Evolutionary conservation across 2,113 vertebrate genomes (phyloP).

Genomic region (Coryphaenoides rupestris): DNA sequence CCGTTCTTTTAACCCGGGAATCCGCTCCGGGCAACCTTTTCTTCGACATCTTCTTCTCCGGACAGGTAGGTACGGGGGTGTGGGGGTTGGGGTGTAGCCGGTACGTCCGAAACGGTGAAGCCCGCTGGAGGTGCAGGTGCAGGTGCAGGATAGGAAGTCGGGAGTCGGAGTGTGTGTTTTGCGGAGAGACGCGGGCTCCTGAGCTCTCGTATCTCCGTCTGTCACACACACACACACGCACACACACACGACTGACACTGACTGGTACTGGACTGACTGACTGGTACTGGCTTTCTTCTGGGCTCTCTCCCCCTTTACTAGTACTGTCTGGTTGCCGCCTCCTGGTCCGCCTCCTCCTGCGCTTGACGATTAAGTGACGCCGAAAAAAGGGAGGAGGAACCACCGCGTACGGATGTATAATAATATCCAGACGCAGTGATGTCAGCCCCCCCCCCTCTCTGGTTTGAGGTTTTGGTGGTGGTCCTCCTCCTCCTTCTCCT

Average conservation of each 20-base stretch:
- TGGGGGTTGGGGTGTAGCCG: conserved; percentile 28
- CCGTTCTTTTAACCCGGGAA: conserved; percentile 63
- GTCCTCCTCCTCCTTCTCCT: no score
- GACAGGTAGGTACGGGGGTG: no score
- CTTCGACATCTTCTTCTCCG: conserved; percentile 71
- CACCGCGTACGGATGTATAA: conserved; percentile 64
- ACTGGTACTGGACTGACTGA: no score
- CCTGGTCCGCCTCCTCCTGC: conserved; percentile 64
- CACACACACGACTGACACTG: no score
- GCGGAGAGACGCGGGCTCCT: no score
- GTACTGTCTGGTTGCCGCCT: conserved; percentile 66
- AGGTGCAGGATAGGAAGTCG: neutral
- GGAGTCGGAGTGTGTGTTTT: no score
- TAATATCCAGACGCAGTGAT: conserved; percentile 75
- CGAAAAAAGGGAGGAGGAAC: conserved; percentile 59
- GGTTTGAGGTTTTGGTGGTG: no score
- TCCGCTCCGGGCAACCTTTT: conserved; percentile 57
- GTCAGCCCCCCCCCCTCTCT: no score
- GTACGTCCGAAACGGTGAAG: conserved; percentile 9
- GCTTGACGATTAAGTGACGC: conserved; percentile 61
- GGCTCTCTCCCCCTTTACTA: conserved; percentile 38
- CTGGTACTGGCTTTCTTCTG: neutral
- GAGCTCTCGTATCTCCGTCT: no score
- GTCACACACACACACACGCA: no score
- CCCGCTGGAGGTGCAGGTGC: neutral